A percentile compares a stretch with the other conserved stretches of the same genome.
Evolutionary conservation across 30 jellyfish, hydroid and myxozoan genomes (phyloP).

Genomic region (Chrysaora quinquecirrha): DNA sequence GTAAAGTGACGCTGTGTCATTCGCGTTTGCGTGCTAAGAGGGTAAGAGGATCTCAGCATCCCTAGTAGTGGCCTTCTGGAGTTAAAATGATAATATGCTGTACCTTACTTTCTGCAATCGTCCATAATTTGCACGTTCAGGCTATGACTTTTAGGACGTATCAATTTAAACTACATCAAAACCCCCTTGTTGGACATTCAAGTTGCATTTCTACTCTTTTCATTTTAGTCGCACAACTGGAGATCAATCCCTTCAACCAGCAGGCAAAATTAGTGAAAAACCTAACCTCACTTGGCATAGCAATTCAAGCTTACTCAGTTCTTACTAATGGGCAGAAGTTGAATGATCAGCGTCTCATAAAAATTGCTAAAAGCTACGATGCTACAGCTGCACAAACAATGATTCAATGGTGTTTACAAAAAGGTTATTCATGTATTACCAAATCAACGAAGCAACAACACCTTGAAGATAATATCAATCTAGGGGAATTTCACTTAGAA

Average conservation of each 20-base stretch:
- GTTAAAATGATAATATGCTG: too few species aligned
- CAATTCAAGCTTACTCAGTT: conserved; percentile 56
- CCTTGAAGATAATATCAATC: conserved; percentile 42
- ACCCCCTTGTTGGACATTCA: too few species aligned
- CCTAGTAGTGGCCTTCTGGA: too few species aligned
- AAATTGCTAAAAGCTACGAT: conserved; percentile 36
- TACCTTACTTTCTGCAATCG: too few species aligned
- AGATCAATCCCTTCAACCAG: conserved; percentile 59
- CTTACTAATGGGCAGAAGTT: conserved; percentile 54
- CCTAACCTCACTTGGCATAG: conserved; percentile 35
- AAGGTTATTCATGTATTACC: conserved; percentile 54
- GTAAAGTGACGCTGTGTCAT: too few species aligned
- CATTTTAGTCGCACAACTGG: conserved; percentile 60
- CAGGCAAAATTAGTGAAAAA: conserved; percentile 40
- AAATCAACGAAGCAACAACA: conserved; percentile 44
- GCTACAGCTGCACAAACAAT: conserved; percentile 51
- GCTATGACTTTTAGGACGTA: too few species aligned
- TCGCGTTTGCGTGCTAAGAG: too few species aligned
- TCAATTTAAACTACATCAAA: too few species aligned
- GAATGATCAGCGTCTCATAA: conserved; percentile 23
- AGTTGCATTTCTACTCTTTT: too few species aligned
- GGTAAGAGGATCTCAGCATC: too few species aligned
- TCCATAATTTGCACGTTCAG: too few species aligned
- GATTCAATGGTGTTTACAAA: conserved; percentile 58
- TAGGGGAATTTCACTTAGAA: conserved; percentile 43